Evolutionary conservation across 1,140 invertebrate genomes (phyloP), one percentile per base, ranked within the genome.

Genomic region (Wiebesia pumilae): DNA sequence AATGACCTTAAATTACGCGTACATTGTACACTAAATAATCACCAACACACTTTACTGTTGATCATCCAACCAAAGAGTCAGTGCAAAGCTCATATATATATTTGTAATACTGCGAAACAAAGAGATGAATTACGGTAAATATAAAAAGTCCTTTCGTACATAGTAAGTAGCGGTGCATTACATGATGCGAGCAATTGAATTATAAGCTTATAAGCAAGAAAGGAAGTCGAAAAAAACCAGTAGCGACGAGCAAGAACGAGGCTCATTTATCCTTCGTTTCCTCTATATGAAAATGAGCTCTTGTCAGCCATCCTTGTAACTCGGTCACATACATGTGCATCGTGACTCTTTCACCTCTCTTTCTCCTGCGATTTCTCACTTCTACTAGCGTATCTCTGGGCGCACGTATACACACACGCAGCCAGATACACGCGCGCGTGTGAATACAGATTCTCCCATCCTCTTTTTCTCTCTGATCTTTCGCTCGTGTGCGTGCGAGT

Each of bases 391-490:
- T 12, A 73, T 3, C 30, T 84, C 16, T 83, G 73, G 14, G 6
- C 58, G 3, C 58, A 27, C 24, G 4, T 27, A 27, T 10, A 62
- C 14, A 14, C 58, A 62, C 14, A 62, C 58, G 4, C 24, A 54
- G 1, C 7, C 75, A 19, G 12, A 47, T 6, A 12, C 14, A n/a
- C 40, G 73, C 19, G 43, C 43, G 43, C 47, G 51, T 14, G n/a
- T n/a, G n/a, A 43, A 35, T 54, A 24, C 35, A n/a, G 16, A 40
- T 75, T 83, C 86, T 87, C 86, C 78, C 79, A 73, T 85, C 85
- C 84, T 87, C 69, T 87, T 85, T 88, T 80, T 62, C 75, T 24
- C 58, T 54, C 38, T 14, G 73, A 30, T 71, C 54, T 6, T 47
- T 47, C 47, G 40, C 40, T 6, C 77, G n/a, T 30, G 14, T 14